Conservation (phyloP, 2,888 invertebrate genomes). For the Xiphydria camelus region DNA sequence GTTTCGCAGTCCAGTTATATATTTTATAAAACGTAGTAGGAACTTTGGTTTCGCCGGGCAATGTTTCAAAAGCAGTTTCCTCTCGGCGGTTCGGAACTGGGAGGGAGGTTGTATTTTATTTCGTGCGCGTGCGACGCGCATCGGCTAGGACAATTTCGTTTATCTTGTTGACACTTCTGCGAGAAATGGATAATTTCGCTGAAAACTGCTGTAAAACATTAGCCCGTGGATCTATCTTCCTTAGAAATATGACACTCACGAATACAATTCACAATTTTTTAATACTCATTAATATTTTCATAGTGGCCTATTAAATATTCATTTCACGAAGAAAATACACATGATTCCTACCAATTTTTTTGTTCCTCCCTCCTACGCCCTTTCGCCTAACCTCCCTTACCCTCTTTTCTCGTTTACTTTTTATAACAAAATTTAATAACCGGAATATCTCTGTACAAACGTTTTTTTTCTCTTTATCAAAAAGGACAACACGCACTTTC, state of each 20-base stretch:
- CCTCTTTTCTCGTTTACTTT: constrained; percentile 23
- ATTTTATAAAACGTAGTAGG: constrained; percentile 62
- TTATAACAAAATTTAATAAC: constrained; percentile 58
- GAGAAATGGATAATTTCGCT: constrained; percentile 35
- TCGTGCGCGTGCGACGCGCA: too few species aligned
- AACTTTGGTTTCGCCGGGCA: constrained; percentile 67
- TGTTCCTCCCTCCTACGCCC: constrained; percentile 21
- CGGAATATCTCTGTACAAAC: constrained; percentile 59
- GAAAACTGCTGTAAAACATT: constrained; percentile 58
- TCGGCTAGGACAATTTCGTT: constrained; percentile 21
- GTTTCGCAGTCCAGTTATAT: constrained; percentile 53
- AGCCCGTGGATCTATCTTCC: constrained; percentile 57
- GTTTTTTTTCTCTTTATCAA: constrained; percentile 48
- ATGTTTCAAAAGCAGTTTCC: constrained; percentile 57
- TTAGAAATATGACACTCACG: constrained; percentile 58
- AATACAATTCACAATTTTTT: constrained; percentile 53
- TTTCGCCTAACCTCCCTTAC: constrained; percentile 18
- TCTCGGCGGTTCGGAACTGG: constrained; percentile 29
- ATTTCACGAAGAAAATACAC: constrained; percentile 57
- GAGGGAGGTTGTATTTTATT: too few species aligned
- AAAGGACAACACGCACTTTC: constrained; percentile 47
- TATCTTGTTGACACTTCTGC: constrained; percentile 6
- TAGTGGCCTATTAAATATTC: constrained; percentile 46
- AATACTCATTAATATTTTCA: constrained; percentile 50
- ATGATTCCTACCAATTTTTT: constrained; percentile 45